Conservation (phyloP, 2,888 invertebrate species). For the Sesia apiformis region DNA sequence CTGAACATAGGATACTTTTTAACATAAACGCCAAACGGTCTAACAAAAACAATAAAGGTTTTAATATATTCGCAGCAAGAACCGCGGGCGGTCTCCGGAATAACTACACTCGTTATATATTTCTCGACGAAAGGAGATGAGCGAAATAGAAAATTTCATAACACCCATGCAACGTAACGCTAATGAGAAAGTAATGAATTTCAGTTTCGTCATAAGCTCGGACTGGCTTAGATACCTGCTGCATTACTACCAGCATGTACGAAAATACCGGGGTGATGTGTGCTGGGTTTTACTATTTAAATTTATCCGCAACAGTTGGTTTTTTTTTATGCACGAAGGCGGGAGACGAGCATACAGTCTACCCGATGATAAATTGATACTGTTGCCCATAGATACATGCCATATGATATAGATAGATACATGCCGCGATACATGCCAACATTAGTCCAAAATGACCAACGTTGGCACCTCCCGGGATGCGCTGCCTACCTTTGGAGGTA, state of each 20-base stretch:
- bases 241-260: background rate
- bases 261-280: background rate
- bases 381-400: too few relatives aligned
- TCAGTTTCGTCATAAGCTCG: conserved; percentile 29
- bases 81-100: background rate
- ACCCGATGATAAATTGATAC: too few relatives aligned
- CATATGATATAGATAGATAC: too few relatives aligned
- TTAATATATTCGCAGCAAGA: background rate
- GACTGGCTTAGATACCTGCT: conserved; percentile 17
- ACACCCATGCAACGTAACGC: conserved; percentile 10
- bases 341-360: too few relatives aligned
- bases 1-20: background rate
- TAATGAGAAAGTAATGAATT: conserved; percentile 58
- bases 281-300: too few relatives aligned
- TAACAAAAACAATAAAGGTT: background rate
- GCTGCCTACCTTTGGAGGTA: too few relatives aligned
- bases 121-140: background rate
- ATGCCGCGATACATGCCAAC: too few relatives aligned
- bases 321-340: too few relatives aligned
- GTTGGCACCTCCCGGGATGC: too few relatives aligned
- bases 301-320: too few relatives aligned
- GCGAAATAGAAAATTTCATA: conserved; percentile 18
- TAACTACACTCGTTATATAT: background rate
- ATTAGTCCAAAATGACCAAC: too few relatives aligned
- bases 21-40: background rate